Conservation (phyloP, 92 coral and sea anemone species). For the Desmophyllum pertusum region DNA sequence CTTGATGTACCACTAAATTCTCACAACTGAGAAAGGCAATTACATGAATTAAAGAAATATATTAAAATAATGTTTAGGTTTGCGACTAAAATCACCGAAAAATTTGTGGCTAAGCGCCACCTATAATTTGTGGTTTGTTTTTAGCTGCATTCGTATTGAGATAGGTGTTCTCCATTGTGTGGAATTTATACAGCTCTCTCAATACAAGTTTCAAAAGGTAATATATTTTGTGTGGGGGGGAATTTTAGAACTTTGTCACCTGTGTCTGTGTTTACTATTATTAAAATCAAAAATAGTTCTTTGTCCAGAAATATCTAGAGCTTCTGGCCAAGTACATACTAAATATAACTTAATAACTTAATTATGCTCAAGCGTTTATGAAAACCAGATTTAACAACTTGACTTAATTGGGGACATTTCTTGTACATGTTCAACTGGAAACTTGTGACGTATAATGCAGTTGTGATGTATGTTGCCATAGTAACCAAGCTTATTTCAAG, state of each 20-base stretch:
- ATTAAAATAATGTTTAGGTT: too few relatives aligned
- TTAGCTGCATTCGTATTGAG: too few relatives aligned
- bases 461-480: background rate
- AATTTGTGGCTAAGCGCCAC: too few relatives aligned
- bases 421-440: background rate
- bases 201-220: background rate
- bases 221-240: background rate
- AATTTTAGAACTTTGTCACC: background rate
- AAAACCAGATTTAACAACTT: background rate
- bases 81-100: too few relatives aligned
- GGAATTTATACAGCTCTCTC: background rate
- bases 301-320: background rate
- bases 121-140: background rate
- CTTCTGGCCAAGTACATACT: background rate
- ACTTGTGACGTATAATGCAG: background rate
- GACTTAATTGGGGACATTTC: background rate
- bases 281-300: background rate
- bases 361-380: background rate
- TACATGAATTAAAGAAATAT: too few relatives aligned
- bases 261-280: background rate
- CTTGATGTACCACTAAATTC: background rate
- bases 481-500: background rate
- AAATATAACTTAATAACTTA: background rate
- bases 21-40: background rate
- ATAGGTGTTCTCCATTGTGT: background rate